Base-by-base conservation (phyloP, 2,113 vertebrate species). In the Oophaga pumilio region DNA sequence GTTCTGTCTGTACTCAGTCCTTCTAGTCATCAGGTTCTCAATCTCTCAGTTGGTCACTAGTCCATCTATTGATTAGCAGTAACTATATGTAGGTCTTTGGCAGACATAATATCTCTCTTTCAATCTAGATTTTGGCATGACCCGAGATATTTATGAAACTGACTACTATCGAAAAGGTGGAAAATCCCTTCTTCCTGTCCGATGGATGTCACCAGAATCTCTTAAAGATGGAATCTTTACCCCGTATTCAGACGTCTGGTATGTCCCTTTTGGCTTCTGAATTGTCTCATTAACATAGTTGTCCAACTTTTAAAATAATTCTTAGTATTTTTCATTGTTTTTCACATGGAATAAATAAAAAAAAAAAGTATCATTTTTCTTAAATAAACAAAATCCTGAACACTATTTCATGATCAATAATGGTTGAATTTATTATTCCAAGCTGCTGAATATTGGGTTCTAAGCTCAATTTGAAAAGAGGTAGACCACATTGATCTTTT, bases 221-320 rank as follows among this genome's bases (percentile, higher is more conserved):
- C 94, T 96, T 86, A 96, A 96, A 74, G 95, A 96, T 0, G 95
- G 95, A 8, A 94, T 96, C 92, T 96, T 96, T 93, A 96, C 93
- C 82, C 94, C 94, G 0, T 94, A 95, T 84, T 95, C 95, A 0
- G 95, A 96, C 0, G 94, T 96, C 89, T 96, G 95, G 95, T 96
- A n/a, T 50, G 93, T 76, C 64, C 13, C 18, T 5, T 56, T 17
- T 24, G 5, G 24, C 4, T 52, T 12, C 2, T 57, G 8, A 14
- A 4, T 15, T 15, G 10, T 0, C 26, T 73, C 5, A 17, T 33
- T 71, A 71, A 11, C 8, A 20, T 49, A 20, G 17, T 10, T 74
- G 33, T 74, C 8, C 71, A 33, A 15, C 26, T 33, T 15, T 69
- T 24, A 66, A 43, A 43, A 43, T 43, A 43, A 43, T 43, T 43